phyloP scores from a whole-genome alignment of 2,113 vertebrate genomes.

The Galeopterus variegatus region DNA sequence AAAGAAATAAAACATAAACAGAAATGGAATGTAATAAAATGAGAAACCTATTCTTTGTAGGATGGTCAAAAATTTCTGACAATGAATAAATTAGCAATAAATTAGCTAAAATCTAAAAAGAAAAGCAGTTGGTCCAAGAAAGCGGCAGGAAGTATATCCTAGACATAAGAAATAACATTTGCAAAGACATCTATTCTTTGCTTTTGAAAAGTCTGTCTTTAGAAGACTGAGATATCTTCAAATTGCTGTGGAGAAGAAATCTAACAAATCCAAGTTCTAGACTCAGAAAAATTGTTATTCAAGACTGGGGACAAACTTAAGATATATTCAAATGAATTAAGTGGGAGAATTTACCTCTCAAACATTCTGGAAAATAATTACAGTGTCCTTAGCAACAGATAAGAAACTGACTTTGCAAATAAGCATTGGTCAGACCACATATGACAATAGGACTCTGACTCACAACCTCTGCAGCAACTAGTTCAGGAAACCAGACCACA shows the following conservation, averaged over 20 bases:
- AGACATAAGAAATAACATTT: background rate
- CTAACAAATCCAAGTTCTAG: background rate
- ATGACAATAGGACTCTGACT: background rate
- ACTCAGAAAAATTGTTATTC: background rate
- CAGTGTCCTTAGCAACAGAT: background rate
- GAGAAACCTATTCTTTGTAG: background rate
- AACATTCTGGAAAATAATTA: background rate
- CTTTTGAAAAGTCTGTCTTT: background rate
- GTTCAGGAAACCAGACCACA: background rate
- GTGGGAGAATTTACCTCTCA: background rate
- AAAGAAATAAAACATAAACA: background rate
- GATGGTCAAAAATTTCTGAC: background rate
- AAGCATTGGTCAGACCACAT: background rate
- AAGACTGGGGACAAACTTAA: background rate
- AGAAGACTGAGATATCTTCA: background rate
- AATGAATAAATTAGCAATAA: background rate
- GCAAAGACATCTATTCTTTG: background rate
- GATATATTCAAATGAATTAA: background rate
- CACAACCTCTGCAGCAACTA: background rate
- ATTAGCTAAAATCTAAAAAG: background rate
- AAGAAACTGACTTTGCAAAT: background rate
- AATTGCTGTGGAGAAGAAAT: background rate
- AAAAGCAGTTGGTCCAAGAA: background rate
- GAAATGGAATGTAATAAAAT: background rate
- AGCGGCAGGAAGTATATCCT: background rate